Evolutionary conservation across 2,888 invertebrate species (phyloP).

Genomic region (Halictus quadricinctus): DNA sequence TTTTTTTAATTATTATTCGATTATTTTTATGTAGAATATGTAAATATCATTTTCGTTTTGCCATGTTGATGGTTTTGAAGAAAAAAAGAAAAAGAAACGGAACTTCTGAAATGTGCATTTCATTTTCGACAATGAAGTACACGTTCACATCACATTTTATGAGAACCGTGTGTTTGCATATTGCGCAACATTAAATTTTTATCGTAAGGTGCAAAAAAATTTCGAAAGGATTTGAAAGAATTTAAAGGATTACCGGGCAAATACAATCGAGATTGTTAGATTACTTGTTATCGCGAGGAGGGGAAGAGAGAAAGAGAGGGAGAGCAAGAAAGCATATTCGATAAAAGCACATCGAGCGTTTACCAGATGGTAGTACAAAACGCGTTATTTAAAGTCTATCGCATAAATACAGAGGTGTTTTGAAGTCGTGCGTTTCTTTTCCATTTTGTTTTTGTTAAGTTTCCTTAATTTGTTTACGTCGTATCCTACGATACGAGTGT

Average conservation of each 20-base stretch:
- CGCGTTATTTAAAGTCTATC: constrained; percentile 30
- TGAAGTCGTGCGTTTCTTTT: constrained; percentile 13
- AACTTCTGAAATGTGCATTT: constrained; percentile 41
- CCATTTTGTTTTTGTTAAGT: constrained; percentile 16
- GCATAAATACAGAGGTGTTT: constrained; percentile 24
- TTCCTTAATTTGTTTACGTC: constrained; percentile 28
- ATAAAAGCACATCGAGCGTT: constrained; percentile 20
- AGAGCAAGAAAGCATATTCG: not conserved
- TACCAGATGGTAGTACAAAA: constrained; percentile 53
- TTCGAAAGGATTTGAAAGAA: constrained; percentile 2
- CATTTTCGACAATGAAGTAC: constrained; percentile 32
- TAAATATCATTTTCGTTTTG: constrained; percentile 66
- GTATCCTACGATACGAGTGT: constrained; percentile 31
- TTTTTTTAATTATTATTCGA: constrained; percentile 1
- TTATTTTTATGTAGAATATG: constrained; percentile 60
- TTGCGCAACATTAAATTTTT: constrained; percentile 20
- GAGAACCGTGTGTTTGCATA: not conserved
- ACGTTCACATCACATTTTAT: constrained; percentile 40
- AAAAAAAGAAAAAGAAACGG: constrained; percentile 24
- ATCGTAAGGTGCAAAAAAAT: not conserved
- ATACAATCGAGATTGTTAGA: constrained; percentile 7
- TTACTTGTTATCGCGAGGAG: constrained; percentile 9
- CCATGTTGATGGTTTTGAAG: constrained; percentile 7
- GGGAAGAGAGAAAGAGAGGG: not conserved
- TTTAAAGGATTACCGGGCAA: not conserved